Base-by-base conservation (phyloP, 1,140 invertebrate genomes). In the Papilio machaon region DNA sequence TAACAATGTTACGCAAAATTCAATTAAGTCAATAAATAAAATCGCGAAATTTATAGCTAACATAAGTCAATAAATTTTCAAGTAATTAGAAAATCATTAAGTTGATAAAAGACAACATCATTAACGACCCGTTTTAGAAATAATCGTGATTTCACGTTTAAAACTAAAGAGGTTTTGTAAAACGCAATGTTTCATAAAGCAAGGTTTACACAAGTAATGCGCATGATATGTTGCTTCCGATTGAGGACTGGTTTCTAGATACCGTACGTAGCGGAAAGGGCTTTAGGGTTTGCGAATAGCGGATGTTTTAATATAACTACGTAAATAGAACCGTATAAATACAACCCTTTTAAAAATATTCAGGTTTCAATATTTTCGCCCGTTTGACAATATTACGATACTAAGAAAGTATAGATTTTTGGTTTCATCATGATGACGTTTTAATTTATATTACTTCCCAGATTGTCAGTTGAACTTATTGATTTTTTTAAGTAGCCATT, bases 221-320 rank as follows among this genome's bases (percentile, higher is more conserved):
- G 30, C 23, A 7, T 70, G 64, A 70, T 70, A 30, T 35, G 64
- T 38, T 70, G 5, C 30, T 70, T 70, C 64, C 64, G 64, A 38
- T 38, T 70, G 13, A 1, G 30, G 11, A 70, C 64, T 70, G 64
- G 30, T 70, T 70, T 70, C 0, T 1, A 23, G 64, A 70, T 70
- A 35, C 13, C 23, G 23, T 19, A 30, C 60, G 13, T 10, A 70
- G 64, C 64, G 64, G 64, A 35, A 70, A 70, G 64, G 30, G 64
- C 64, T 70, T 35, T 70, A 70, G 64, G 10, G 13, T 70, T 70
- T 35, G 11, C 64, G 64, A 70, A 13, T 70, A 70, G 64, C 23
- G 64, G 64, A 19, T 58, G n/a, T 35, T 70, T 35, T 70, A 30
- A 10, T 35, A 67, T 0, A 60, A 2, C n/a, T 23, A 60, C n/a